Evolutionary conservation across 2,888 invertebrate species (phyloP).

Genomic region (Sesia bembeciformis): DNA sequence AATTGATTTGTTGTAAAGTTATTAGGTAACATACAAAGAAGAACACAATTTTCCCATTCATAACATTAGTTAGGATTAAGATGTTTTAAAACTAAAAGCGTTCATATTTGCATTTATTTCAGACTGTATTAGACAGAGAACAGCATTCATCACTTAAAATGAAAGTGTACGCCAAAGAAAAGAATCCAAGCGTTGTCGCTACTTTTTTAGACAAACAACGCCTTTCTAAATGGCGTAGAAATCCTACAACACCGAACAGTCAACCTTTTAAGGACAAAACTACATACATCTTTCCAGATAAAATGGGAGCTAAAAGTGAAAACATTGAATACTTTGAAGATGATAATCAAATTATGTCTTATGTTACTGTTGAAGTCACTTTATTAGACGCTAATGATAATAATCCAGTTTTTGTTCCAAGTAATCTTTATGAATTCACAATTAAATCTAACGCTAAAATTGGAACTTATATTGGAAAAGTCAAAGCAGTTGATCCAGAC

Average conservation of each 20-base stretch:
- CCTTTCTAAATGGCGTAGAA: conserved; percentile 52
- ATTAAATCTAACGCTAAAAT: conserved; percentile 79
- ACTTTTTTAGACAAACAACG: conserved; percentile 55
- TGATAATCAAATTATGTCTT: conserved; percentile 55
- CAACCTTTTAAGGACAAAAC: conserved; percentile 46
- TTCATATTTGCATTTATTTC: no score
- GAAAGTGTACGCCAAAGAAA: conserved; percentile 86
- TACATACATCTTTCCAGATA: conserved; percentile 64
- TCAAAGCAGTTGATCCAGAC: conserved; percentile 89
- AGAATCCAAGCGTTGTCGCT: conserved; percentile 79
- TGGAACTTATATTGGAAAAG: conserved; percentile 84
- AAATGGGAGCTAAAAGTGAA: conserved; percentile 47
- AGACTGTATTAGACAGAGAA: conserved; percentile 86
- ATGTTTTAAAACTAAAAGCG: no score
- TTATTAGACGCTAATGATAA: conserved; percentile 93
- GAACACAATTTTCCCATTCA: no score
- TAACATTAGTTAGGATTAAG: no score
- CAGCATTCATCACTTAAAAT: conserved; percentile 81
- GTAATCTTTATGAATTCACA: conserved; percentile 86
- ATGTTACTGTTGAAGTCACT: conserved; percentile 85
- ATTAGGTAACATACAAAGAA: no score
- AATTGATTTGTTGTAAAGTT: no score
- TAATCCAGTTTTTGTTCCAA: conserved; percentile 88
- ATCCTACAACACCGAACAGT: conserved; percentile 30
- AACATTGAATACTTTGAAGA: conserved; percentile 60